Base-by-base conservation (phyloP, 2,113 vertebrate genomes). In the Trichomycterus rosablanca region DNA sequence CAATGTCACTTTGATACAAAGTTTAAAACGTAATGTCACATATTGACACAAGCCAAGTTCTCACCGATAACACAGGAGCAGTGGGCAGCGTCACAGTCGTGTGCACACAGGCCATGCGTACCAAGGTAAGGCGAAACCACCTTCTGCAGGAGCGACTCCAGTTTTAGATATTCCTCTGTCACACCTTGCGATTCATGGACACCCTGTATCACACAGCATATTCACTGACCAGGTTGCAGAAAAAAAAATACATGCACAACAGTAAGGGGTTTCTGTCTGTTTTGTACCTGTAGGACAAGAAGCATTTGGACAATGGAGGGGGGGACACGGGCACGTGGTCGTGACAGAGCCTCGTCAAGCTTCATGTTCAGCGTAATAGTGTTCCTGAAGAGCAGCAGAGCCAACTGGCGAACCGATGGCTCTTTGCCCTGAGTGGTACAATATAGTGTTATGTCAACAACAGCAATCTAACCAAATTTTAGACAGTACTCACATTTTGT, bases 291-390 rank as follows among this genome's bases (percentile, higher is more conserved):
- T 9, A 98, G 85, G 66, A 98, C 88, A 37, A 98, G 86, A 77
- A 98, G 88, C 96, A 98, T 98, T 83, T 98, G 96, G 52, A 94
- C 89, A 9, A 98, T 87, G 52, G 94, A 95, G 1, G 94, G 92
- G 1, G 94, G 95, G 30, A 98, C 87, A 1, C 92, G 89, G 10
- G 94, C 93, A 1, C 90, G 91, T 11, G 92, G 82, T 10, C 94
- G 91, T 44, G 91, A 91, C 66, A 98, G 80, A 1, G 96, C 94
- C 15, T 97, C 96, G 58, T 96, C 95, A 70, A 98, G 68, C 80
- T 93, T 97, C 48, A 97, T 89, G n/a, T 96, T 97, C 67, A 98
- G 89, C 40, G 94, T 87, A 61, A 98, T 97, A 68, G 92, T 90
- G 77, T 97, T 93, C 70, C 95, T 89, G 72, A 98, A 98, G 79